Conservation (phyloP, 2,113 vertebrate genomes). For the Thryonomys swinderianus region DNA sequence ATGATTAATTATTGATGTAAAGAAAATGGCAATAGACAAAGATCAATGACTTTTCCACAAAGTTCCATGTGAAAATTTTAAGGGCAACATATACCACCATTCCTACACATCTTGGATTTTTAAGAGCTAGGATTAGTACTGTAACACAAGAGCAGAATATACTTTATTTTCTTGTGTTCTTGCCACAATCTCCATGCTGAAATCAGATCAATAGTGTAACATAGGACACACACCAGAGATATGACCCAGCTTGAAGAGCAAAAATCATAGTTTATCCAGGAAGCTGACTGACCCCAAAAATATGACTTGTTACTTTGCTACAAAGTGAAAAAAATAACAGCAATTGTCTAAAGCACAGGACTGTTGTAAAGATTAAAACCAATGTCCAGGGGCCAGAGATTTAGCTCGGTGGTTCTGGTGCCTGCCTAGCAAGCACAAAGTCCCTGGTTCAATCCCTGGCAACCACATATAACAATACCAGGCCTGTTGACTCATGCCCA, state of each 20-base stretch:
- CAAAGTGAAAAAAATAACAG: neutral
- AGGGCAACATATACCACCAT: neutral
- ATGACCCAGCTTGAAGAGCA: fast-evolving
- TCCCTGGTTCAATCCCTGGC: too few relatives aligned
- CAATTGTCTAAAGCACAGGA: neutral
- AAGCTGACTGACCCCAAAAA: neutral
- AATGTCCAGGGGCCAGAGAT: too few relatives aligned
- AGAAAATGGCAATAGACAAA: neutral
- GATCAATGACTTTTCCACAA: neutral
- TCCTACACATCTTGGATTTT: neutral
- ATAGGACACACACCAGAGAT: fast-evolving
- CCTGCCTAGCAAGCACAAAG: too few relatives aligned
- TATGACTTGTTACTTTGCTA: neutral
- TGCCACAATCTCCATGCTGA: neutral
- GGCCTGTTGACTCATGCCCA: too few relatives aligned
- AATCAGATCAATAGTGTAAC: neutral
- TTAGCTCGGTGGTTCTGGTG: too few relatives aligned
- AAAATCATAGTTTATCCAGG: neutral
- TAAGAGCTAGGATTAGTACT: neutral
- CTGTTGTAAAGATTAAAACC: neutral
- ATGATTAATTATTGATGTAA: neutral
- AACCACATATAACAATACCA: too few relatives aligned
- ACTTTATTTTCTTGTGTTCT: neutral
- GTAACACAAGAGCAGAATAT: neutral
- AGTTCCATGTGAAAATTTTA: neutral